A percentile compares a stretch with the other conserved stretches of the same genome.
Conservation (phyloP, 2,113 vertebrate species). For the Poicephalus meyeri region DNA sequence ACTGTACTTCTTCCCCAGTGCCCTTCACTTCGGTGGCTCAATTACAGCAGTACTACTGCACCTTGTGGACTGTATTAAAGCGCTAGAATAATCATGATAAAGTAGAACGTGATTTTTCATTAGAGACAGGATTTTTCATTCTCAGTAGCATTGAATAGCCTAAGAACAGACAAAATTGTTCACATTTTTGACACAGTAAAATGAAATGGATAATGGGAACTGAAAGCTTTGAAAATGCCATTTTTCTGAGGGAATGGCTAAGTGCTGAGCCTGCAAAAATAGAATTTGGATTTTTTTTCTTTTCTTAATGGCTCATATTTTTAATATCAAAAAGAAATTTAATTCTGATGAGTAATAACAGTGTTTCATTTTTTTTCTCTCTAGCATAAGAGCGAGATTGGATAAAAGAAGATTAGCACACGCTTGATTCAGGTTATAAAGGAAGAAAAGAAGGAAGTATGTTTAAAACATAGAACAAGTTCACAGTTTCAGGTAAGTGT, state of each 20-base stretch:
- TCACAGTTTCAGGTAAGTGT: background rate
- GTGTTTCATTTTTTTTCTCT: background rate
- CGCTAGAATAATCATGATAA: background rate
- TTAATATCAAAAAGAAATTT: background rate
- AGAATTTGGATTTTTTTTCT: background rate
- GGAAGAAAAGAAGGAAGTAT: background rate
- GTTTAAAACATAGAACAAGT: background rate
- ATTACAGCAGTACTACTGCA: background rate
- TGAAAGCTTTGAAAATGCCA: background rate
- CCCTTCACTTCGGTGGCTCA: fast-evolving
- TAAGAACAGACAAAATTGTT: background rate
- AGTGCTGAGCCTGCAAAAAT: background rate
- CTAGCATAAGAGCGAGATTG: background rate
- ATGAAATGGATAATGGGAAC: background rate
- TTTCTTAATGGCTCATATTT: background rate
- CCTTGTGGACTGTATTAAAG: background rate
- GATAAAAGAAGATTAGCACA: background rate
- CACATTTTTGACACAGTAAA: background rate
- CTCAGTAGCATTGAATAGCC: background rate
- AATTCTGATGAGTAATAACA: background rate
- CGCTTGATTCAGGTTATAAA: background rate
- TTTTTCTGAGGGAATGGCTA: background rate
- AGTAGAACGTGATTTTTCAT: background rate
- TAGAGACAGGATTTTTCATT: background rate
- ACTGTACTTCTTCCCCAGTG: background rate